A percentile compares a stretch with the other conserved stretches of the same genome.
These are phyloP conservation scores for Maccullochella peelii DNA, from an alignment of 2,113 vertebrate genomes.

Conservation along the genomic window DNA sequence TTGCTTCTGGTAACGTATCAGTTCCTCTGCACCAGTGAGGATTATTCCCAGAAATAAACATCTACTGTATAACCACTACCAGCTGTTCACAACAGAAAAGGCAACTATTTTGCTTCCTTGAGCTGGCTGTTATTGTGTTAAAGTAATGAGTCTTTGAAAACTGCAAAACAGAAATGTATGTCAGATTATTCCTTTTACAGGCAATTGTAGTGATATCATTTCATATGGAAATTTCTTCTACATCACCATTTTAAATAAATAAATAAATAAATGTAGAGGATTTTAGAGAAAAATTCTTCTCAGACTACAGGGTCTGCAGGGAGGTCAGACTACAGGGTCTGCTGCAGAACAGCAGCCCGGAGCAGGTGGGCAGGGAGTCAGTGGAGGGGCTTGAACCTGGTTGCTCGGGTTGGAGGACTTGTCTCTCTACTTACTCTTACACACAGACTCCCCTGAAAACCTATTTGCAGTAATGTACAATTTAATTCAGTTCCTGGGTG, in stretches of 20 bases:
- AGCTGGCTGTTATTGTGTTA: background rate
- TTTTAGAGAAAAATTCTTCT: slow-evolving; percentile 8
- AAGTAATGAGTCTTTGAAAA: slow-evolving; percentile 12
- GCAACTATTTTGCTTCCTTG: slow-evolving; percentile 1
- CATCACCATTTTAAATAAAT: slow-evolving; percentile 8
- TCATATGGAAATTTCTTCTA: background rate
- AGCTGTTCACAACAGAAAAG: slow-evolving; percentile 34
- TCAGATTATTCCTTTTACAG: background rate
- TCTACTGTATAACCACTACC: slow-evolving; percentile 19
- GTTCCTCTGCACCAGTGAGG: slow-evolving; percentile 31
- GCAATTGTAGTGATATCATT: background rate
- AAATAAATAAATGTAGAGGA: slow-evolving; percentile 8
- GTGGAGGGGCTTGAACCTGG: slow-evolving; percentile 22
- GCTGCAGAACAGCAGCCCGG: slow-evolving; percentile 32
- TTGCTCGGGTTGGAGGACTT: slow-evolving; percentile 23
- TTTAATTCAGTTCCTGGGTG: slow-evolving; percentile 33
- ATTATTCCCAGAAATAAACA: slow-evolving; percentile 50
- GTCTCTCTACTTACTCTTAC: slow-evolving; percentile 16
- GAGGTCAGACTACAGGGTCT: slow-evolving; percentile 16
- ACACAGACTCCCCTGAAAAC: slow-evolving; percentile 23
- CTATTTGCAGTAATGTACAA: slow-evolving; percentile 40
- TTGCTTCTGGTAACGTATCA: slow-evolving; percentile 45
- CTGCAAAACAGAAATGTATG: background rate
- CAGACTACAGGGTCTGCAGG: background rate
- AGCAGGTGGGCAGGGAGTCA: slow-evolving; percentile 45